phyloP scores from a whole-genome alignment of 2,888 invertebrate genomes.

The Meloe dianella region DNA sequence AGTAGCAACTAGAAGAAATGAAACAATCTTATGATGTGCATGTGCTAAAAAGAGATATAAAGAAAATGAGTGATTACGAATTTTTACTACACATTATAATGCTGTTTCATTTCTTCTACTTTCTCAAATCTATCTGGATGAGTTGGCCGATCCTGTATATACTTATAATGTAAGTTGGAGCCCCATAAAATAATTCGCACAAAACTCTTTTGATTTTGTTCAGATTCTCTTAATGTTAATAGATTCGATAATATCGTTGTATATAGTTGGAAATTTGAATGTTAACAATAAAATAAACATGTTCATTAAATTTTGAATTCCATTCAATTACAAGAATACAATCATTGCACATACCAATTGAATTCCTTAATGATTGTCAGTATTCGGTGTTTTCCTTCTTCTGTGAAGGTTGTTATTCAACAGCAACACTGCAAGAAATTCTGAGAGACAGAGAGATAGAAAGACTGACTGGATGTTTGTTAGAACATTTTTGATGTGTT shows the following conservation, averaged over 20 bases:
- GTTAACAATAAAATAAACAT: not conserved
- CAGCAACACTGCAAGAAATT: not conserved
- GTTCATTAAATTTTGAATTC: not conserved
- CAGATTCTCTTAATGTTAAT: not conserved
- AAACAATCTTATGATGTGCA: too few species aligned
- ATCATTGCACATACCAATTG: constrained; percentile 31
- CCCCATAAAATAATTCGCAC: not conserved
- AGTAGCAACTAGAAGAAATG: too few species aligned
- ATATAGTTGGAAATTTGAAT: not conserved
- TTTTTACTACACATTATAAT: too few species aligned
- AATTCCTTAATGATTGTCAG: constrained; percentile 42
- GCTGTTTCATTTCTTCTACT: too few species aligned
- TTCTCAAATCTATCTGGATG: too few species aligned
- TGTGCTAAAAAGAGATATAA: too few species aligned
- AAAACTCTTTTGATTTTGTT: not conserved
- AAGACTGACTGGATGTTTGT: constrained; percentile 6
- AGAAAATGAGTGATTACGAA: too few species aligned
- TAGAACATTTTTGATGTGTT: constrained; percentile 11
- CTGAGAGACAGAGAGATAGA: not conserved
- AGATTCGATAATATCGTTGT: not conserved
- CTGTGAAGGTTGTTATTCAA: not conserved
- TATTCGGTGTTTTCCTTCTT: constrained; percentile 26
- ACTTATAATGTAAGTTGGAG: too few species aligned
- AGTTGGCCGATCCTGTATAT: too few species aligned
- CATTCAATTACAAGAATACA: constrained; percentile 39